Evolutionary conservation across 2,113 vertebrate genomes (phyloP).

Genomic region (Hydrolagus affinis): DNA sequence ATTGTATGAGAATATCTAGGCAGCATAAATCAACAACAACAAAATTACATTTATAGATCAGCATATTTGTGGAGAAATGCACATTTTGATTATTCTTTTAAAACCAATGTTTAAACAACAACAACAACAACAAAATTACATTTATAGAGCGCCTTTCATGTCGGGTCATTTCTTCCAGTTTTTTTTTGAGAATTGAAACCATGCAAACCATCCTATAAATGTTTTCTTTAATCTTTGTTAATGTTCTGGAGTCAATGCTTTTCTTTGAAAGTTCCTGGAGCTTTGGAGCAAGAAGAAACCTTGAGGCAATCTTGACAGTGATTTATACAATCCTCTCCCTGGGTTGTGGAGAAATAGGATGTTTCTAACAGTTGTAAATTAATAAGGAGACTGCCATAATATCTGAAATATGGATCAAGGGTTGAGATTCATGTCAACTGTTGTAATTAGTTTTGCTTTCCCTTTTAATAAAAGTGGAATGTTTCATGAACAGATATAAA

Average conservation of each 20-base stretch:
- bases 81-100: no score
- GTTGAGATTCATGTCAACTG: not conserved
- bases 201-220: not conserved
- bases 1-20: no score
- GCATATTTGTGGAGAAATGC: no score
- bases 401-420: not conserved
- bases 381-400: not conserved
- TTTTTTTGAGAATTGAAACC: not conserved
- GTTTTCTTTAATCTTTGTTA: not conserved
- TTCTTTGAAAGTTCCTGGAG: conserved; percentile 5
- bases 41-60: no score
- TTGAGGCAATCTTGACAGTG: not conserved
- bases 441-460: not conserved
- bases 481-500: not conserved
- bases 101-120: no score
- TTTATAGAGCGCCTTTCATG: no score
- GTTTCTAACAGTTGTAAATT: not conserved
- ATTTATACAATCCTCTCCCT: conserved; percentile 4
- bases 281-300: not conserved
- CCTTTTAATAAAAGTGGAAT: not conserved
- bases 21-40: no score
- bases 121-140: no score
- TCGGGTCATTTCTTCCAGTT: not conserved
- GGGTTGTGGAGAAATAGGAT: not conserved
- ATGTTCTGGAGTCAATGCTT: not conserved